phyloP scores from a whole-genome alignment of 2,888 invertebrate species.

The Drosophila meridionalis region DNA sequence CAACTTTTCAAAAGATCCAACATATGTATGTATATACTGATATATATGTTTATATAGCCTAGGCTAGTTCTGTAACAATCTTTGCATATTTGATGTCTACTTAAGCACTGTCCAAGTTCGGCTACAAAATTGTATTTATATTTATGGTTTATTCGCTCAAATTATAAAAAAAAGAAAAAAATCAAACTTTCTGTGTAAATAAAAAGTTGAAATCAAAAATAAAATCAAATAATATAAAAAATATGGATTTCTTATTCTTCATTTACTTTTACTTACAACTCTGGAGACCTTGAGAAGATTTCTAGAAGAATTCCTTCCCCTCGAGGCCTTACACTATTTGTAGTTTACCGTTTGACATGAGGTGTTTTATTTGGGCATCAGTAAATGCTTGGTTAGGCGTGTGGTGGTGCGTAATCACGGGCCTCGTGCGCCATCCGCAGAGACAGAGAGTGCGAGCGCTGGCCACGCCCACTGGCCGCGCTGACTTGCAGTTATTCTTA shows the following conservation, averaged over 20 bases:
- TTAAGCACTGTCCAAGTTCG: neutral
- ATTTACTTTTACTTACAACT: neutral
- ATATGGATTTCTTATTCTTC: no score
- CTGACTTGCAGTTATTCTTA: conserved; percentile 40
- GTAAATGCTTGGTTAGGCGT: neutral
- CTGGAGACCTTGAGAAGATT: neutral
- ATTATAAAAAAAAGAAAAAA: neutral
- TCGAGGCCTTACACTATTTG: neutral
- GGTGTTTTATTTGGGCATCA: neutral
- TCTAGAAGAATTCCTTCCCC: neutral
- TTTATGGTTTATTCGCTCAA: neutral
- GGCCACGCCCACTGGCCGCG: conserved; percentile 1
- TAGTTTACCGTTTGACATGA: neutral
- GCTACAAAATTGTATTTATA: no score
- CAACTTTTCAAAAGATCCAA: neutral
- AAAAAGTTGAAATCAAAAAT: neutral
- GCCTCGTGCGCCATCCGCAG: conserved; percentile 5
- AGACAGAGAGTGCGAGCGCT: conserved; percentile 4
- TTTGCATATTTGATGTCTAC: neutral
- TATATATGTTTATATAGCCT: neutral
- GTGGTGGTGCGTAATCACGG: neutral
- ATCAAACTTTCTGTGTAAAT: neutral
- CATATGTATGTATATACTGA: neutral
- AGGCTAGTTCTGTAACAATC: neutral
- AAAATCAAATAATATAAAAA: neutral